phyloP scores from a whole-genome alignment of 2,797 vertebrate genomes.

The Pelodytes ibericus region DNA sequence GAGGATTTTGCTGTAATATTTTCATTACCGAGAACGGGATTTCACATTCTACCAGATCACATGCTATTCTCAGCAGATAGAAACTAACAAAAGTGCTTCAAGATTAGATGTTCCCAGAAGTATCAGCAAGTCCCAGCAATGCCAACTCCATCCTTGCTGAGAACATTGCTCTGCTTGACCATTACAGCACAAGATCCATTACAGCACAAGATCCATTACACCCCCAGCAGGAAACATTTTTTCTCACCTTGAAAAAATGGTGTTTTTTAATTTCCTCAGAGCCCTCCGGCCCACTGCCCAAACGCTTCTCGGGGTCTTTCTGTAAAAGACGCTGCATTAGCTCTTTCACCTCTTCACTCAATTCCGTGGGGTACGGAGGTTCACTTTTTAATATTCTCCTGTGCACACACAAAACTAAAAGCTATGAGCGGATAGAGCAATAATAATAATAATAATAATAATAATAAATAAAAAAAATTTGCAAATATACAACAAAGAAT shows the following conservation, averaged over 20 bases:
- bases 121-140: too few relatives aligned
- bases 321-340: constrained; percentile 88
- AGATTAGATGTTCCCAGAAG: too few relatives aligned
- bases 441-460: too few relatives aligned
- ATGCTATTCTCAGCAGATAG: too few relatives aligned
- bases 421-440: too few relatives aligned
- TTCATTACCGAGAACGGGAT: too few relatives aligned
- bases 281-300: constrained; percentile 87
- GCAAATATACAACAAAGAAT: not conserved
- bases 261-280: constrained; percentile 91
- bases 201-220: not conserved
- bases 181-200: not conserved
- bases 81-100: too few relatives aligned
- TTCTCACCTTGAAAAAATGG: constrained; percentile 90
- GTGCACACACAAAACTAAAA: too few relatives aligned
- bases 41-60: too few relatives aligned
- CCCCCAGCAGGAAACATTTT: not conserved
- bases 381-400: constrained; percentile 98
- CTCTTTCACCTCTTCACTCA: constrained; percentile 89
- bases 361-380: constrained; percentile 92
- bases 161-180: not conserved
- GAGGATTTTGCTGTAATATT: too few relatives aligned
- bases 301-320: constrained; percentile 93
- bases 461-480: too few relatives aligned
- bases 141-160: too few relatives aligned